phyloP scores from a whole-genome alignment of 1,140 invertebrate genomes.

The Phenacoccus solenopsis region DNA sequence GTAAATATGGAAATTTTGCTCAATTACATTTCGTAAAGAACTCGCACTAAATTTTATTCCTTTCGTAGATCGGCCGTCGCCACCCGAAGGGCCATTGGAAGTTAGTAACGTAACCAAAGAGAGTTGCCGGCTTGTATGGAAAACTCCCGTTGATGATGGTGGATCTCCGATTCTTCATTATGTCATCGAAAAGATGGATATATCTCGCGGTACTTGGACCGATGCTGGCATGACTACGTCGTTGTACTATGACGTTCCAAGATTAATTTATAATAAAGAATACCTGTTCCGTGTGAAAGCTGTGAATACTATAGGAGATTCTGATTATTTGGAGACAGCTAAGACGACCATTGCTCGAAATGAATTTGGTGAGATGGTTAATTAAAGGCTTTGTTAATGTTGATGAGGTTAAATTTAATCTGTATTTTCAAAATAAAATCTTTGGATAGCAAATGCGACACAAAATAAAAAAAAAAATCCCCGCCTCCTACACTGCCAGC shows the following conservation, averaged over 20 bases:
- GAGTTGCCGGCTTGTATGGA: slow-evolving; percentile 73
- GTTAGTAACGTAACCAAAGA: slow-evolving; percentile 80
- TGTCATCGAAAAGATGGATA: slow-evolving; percentile 93
- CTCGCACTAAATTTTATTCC: neutral
- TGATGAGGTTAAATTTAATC: too few relatives aligned
- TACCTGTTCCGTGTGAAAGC: slow-evolving; percentile 85
- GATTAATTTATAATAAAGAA: slow-evolving; percentile 84
- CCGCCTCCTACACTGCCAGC: too few relatives aligned
- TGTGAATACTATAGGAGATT: slow-evolving; percentile 89
- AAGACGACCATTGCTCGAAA: slow-evolving; percentile 86
- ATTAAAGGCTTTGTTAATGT: neutral
- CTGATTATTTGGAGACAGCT: slow-evolving; percentile 72
- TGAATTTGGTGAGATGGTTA: slow-evolving; percentile 50
- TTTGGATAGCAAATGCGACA: too few relatives aligned
- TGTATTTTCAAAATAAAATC: neutral
- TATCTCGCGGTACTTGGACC: slow-evolving; percentile 86
- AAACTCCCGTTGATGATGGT: slow-evolving; percentile 72
- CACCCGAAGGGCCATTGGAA: slow-evolving; percentile 73
- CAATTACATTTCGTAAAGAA: neutral
- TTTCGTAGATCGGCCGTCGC: slow-evolving; percentile 59
- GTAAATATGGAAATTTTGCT: slow-evolving; percentile 27
- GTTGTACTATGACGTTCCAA: slow-evolving; percentile 66
- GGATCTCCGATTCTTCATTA: slow-evolving; percentile 92
- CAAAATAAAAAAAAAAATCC: too few relatives aligned
- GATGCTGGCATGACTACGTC: slow-evolving; percentile 78